A percentile compares a stretch with the other conserved stretches of the same genome.
These are phyloP conservation scores for Lithophane ornitopus DNA, from an alignment of 2,888 invertebrate genomes.

Conservation along the genomic window DNA sequence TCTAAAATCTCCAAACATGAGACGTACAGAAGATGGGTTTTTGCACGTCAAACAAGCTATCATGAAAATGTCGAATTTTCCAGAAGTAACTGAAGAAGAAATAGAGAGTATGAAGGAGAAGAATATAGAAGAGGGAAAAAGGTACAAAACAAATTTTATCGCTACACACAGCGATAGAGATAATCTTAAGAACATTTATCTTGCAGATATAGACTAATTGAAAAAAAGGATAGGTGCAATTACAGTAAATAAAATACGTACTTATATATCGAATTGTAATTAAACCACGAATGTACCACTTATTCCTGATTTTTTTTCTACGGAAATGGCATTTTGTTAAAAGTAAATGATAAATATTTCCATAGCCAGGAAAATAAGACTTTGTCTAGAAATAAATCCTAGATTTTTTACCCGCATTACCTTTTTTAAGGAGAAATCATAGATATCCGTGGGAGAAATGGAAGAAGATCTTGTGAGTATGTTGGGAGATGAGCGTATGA, in stretches of 20 bases:
- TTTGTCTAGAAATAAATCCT: not conserved
- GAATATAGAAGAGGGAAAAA: not conserved
- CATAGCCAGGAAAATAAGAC: no score
- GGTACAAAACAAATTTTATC: not conserved
- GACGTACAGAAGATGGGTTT: not conserved
- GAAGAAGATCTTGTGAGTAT: not conserved
- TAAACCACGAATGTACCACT: not conserved
- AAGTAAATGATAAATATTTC: not conserved
- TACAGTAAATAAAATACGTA: not conserved
- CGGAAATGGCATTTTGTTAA: not conserved
- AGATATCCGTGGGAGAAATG: no score
- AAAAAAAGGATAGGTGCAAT: not conserved
- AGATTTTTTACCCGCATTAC: not conserved
- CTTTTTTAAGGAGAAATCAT: not conserved
- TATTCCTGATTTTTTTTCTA: not conserved
- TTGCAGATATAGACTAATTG: not conserved
- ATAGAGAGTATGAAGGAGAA: no score
- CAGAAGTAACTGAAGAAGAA: no score
- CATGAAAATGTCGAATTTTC: not conserved
- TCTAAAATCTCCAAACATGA: not conserved
- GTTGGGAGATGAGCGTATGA: no score
- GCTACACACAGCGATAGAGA: not conserved
- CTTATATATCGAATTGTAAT: not conserved
- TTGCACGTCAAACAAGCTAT: slow-evolving; percentile 2
- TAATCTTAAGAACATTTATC: not conserved